Percentiles rank a stretch among this genome's conserved stretches.
Evolutionary conservation across 1,140 invertebrate species (phyloP).

Genomic region (Cheumatopsyche charites): DNA sequence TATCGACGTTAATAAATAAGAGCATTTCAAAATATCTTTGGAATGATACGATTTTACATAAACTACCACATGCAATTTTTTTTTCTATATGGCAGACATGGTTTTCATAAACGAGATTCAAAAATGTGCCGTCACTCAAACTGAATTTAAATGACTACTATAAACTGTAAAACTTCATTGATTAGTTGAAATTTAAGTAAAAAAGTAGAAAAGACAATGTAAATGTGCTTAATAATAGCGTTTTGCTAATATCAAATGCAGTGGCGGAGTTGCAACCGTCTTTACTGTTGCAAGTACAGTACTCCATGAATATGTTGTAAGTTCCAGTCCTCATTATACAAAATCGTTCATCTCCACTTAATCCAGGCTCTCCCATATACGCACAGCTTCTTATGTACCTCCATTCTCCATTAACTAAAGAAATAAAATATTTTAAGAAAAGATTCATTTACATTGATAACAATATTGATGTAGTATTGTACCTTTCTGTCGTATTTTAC

Average conservation of each 20-base stretch:
- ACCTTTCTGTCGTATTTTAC: slow-evolving; percentile 92
- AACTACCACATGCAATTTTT: too few species aligned
- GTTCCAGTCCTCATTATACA: slow-evolving; percentile 90
- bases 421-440: slow-evolving; percentile 51
- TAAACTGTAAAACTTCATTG: too few species aligned
- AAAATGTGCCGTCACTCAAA: too few species aligned
- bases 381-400: slow-evolving; percentile 88
- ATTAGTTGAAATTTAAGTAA: slow-evolving; percentile 10
- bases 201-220: not conserved
- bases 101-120: too few species aligned
- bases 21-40: too few species aligned
- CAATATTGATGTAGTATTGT: too few species aligned
- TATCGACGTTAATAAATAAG: too few species aligned
- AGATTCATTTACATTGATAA: not conserved
- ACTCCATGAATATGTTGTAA: slow-evolving; percentile 93
- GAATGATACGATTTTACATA: too few species aligned
- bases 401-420: slow-evolving; percentile 88
- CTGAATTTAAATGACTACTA: too few species aligned
- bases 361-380: slow-evolving; percentile 87
- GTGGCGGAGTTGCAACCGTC: slow-evolving; percentile 82
- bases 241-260: slow-evolving; percentile 21
- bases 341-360: slow-evolving; percentile 87
- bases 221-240: not conserved
- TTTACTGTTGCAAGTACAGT: slow-evolving; percentile 91
- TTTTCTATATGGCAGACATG: too few species aligned